Evolutionary conservation across 2,888 invertebrate genomes (phyloP).

Genomic region (Ochropleura leucogaster): DNA sequence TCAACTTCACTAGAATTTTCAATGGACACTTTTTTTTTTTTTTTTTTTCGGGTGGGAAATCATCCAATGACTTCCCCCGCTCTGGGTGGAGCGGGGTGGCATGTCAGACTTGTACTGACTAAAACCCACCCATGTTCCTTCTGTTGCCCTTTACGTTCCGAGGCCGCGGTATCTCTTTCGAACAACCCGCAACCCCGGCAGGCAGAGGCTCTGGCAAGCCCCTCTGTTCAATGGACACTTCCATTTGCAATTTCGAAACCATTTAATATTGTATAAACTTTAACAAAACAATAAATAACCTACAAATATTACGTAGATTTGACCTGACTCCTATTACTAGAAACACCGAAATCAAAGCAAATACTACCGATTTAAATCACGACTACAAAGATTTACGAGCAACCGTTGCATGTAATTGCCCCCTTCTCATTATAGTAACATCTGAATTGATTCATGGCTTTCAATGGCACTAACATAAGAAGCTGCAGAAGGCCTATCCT

Average conservation of each 20-base stretch:
- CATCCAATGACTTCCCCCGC: too few relatives aligned
- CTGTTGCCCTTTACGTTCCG: too few relatives aligned
- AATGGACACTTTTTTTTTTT: too few relatives aligned
- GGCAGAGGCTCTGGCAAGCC: too few relatives aligned
- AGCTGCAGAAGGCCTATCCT: constrained; percentile 35
- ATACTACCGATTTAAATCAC: constrained; percentile 48
- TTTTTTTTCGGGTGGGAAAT: too few relatives aligned
- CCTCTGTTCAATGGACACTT: neutral
- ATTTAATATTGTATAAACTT: neutral
- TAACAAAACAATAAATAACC: neutral
- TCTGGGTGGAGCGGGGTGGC: too few relatives aligned
- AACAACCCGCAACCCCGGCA: too few relatives aligned
- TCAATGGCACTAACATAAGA: constrained; percentile 13
- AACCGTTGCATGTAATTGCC: constrained; percentile 64
- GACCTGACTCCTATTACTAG: constrained; percentile 4
- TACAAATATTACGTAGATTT: constrained; percentile 5
- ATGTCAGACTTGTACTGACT: too few relatives aligned
- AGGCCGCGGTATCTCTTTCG: too few relatives aligned
- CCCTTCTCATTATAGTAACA: constrained; percentile 72
- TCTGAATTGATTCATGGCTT: constrained; percentile 74
- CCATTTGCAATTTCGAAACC: neutral
- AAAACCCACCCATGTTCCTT: too few relatives aligned
- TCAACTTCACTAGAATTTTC: neutral
- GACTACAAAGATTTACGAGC: constrained; percentile 62
- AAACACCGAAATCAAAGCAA: constrained; percentile 40